Evolutionary conservation across 2,888 invertebrate species (phyloP).

Genomic region (Noctua fimbriata): DNA sequence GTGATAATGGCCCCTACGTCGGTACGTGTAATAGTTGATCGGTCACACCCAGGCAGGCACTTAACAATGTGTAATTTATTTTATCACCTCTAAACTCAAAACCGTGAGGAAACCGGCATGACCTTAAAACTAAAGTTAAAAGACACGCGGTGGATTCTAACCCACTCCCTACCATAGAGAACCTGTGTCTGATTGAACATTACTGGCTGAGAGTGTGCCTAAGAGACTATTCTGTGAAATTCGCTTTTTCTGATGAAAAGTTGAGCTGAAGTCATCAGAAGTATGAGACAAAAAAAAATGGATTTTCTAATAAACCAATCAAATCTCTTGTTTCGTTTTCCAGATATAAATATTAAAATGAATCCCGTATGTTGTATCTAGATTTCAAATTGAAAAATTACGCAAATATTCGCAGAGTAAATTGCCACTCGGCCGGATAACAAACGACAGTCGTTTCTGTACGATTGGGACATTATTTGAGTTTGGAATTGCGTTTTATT

Average conservation of each 20-base stretch:
- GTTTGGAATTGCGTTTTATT: constrained; percentile 16
- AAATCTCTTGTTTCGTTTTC: neutral
- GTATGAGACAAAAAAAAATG: neutral
- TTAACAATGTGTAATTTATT: neutral
- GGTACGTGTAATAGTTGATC: too few relatives aligned
- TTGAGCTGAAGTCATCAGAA: neutral
- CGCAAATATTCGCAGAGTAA: constrained; percentile 39
- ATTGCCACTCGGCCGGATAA: constrained; percentile 30
- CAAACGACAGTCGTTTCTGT: constrained; percentile 37
- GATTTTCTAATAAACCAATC: neutral
- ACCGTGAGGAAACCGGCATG: neutral
- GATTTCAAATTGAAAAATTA: constrained; percentile 38
- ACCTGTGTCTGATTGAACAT: neutral
- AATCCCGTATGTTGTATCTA: neutral
- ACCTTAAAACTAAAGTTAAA: neutral
- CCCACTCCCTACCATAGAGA: neutral
- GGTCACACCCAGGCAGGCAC: neutral
- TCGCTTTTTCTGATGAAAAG: neutral
- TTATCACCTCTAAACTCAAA: neutral
- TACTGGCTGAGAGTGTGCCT: neutral
- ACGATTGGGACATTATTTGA: constrained; percentile 28
- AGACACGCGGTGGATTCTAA: neutral
- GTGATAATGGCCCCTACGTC: too few relatives aligned
- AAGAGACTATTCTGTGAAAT: neutral
- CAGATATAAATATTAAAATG: neutral